These are phyloP conservation scores for Busseola fusca DNA, from an alignment of 2,888 invertebrate genomes.

Conservation along the genomic window DNA sequence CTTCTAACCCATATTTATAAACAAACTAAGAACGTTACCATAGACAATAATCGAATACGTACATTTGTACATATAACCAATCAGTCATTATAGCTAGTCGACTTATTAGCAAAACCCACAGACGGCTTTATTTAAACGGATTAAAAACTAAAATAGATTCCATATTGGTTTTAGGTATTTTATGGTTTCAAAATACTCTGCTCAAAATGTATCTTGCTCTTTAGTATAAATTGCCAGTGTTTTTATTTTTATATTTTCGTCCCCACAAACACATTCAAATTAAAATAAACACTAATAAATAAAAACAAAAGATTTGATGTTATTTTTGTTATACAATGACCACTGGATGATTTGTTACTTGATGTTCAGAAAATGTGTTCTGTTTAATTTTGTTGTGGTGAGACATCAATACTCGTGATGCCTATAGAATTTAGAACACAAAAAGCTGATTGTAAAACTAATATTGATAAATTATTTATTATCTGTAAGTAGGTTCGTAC, in stretches of 20 bases:
- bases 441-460: too few relatives aligned
- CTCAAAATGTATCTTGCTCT: too few relatives aligned
- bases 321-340: too few relatives aligned
- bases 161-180: neutral
- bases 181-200: neutral
- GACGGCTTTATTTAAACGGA: neutral
- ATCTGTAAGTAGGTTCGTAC: too few relatives aligned
- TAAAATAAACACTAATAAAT: too few relatives aligned
- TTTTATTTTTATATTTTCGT: neutral
- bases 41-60: neutral
- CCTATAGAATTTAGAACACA: too few relatives aligned
- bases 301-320: too few relatives aligned
- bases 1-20: neutral
- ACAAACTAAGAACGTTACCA: neutral
- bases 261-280: neutral
- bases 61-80: neutral
- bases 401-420: too few relatives aligned
- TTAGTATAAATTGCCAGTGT: neutral
- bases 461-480: too few relatives aligned
- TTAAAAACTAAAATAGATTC: neutral
- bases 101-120: neutral
- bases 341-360: too few relatives aligned
- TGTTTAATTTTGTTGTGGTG: too few relatives aligned
- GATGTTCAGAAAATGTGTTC: too few relatives aligned
- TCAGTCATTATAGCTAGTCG: neutral